These are phyloP conservation scores for Gopherus evgoodei DNA, from an alignment of 2,113 vertebrate species.

Conservation along the genomic window DNA sequence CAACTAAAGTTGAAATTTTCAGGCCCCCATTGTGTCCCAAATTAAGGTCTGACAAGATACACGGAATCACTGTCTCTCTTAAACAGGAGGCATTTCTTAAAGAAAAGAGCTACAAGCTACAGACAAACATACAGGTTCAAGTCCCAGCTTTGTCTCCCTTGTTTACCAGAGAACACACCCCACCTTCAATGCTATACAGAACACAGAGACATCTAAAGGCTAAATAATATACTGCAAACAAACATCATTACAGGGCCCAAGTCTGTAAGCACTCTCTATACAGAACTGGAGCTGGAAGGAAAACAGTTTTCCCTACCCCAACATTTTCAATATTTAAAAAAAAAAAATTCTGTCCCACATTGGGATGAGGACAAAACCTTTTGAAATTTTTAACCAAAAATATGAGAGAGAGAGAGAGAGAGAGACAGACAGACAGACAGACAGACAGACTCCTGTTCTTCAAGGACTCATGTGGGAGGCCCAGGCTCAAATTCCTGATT, in stretches of 20 bases:
- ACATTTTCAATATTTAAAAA: background rate
- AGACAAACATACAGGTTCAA: conserved; percentile 17
- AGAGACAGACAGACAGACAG: no score
- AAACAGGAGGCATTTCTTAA: conserved; percentile 12
- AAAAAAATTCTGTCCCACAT: background rate
- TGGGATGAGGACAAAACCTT: background rate
- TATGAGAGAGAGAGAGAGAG: no score
- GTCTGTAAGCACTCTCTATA: background rate
- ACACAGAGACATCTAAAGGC: conserved; percentile 10
- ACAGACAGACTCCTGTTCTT: no score
- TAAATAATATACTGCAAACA: conserved; percentile 36
- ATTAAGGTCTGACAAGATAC: background rate
- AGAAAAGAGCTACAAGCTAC: background rate
- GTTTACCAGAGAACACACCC: conserved; percentile 32
- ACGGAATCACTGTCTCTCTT: conserved; percentile 1
- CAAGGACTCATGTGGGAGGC: no score
- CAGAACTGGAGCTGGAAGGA: background rate
- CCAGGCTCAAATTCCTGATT: background rate
- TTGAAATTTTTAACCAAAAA: background rate
- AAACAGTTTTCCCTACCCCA: background rate
- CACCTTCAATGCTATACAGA: conserved; percentile 23
- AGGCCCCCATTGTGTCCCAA: background rate
- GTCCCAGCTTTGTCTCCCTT: conserved; percentile 13
- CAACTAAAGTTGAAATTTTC: conserved; percentile 27
- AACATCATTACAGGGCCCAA: background rate